A percentile compares a stretch with the other conserved stretches of the same genome.
phyloP scores from a whole-genome alignment of 2,888 invertebrate genomes.

The Anthophora plumipes region DNA sequence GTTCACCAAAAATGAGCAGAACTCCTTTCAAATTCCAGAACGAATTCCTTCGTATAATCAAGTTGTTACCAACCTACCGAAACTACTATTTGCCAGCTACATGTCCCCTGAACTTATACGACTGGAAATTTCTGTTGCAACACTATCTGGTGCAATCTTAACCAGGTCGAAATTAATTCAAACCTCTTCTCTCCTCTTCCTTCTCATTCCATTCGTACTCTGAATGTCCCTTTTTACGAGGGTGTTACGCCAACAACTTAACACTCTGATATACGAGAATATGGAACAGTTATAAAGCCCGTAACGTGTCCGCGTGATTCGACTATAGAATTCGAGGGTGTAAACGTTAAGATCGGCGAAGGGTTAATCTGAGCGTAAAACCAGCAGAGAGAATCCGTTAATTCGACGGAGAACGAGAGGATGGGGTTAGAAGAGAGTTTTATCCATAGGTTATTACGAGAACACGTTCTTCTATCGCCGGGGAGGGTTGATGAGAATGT shows the following conservation, averaged over 20 bases:
- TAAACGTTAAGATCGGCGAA: constrained; percentile 10
- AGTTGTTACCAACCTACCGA: too few relatives aligned
- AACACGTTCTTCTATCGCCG: constrained; percentile 24
- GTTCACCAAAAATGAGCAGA: too few relatives aligned
- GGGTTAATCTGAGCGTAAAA: constrained; percentile 29
- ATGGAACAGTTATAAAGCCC: constrained; percentile 33
- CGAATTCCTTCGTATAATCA: too few relatives aligned
- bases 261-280: constrained; percentile 31
- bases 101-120: neutral
- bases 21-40: too few relatives aligned
- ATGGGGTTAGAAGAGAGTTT: neutral
- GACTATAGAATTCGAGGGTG: constrained; percentile 2
- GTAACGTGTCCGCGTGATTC: constrained; percentile 8
- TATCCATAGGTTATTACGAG: constrained; percentile 36
- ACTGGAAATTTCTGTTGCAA: neutral
- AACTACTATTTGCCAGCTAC: too few relatives aligned
- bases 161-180: constrained; percentile 36
- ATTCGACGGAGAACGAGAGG: neutral
- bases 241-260: constrained; percentile 31
- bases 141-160: constrained; percentile 12
- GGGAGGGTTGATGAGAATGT: constrained; percentile 32
- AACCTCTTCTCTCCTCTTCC: too few relatives aligned
- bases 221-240: constrained; percentile 31
- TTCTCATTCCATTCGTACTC: constrained; percentile 15
- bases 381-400: constrained; percentile 1